Percentiles rank a stretch among this genome's conserved stretches.
Conservation (phyloP, 2,888 invertebrate species). For the Taphrorychus bicolor region DNA sequence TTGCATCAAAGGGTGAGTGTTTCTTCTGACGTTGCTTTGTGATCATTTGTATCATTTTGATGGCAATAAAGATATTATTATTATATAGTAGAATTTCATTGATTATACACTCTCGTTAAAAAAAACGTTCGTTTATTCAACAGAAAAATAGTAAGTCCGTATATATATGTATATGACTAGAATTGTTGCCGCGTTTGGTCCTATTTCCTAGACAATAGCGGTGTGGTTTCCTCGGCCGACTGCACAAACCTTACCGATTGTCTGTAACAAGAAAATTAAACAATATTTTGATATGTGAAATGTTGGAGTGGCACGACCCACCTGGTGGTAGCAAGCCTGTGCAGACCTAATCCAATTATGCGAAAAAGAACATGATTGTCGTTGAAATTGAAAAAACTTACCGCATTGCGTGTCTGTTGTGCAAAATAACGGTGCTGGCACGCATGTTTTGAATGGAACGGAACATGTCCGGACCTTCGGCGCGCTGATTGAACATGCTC, state of each 20-base stretch:
- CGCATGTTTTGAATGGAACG: conserved; percentile 34
- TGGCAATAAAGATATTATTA: no score
- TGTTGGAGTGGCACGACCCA: neutral
- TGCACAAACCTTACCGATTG: conserved; percentile 17
- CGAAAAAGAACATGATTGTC: conserved; percentile 3
- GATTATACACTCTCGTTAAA: no score
- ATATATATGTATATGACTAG: conserved; percentile 1
- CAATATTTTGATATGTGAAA: neutral
- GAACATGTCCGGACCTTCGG: conserved; percentile 36
- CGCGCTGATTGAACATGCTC: conserved; percentile 20
- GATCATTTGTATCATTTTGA: no score
- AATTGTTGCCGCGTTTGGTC: neutral
- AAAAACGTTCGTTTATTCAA: neutral
- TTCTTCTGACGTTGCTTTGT: no score
- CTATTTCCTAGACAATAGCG: conserved; percentile 21
- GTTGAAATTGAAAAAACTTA: conserved; percentile 15
- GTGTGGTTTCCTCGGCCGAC: conserved; percentile 25
- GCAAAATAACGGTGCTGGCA: conserved; percentile 39
- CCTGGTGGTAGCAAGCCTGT: conserved; percentile 15
- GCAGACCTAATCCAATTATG: conserved; percentile 30
- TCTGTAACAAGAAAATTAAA: conserved; percentile 13
- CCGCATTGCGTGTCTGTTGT: conserved; percentile 29
- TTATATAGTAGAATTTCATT: no score
- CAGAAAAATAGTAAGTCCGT: neutral
- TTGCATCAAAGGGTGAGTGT: no score